These are phyloP conservation scores for Yponomeuta sedellus DNA, from an alignment of 2,888 invertebrate species.

Conservation along the genomic window DNA sequence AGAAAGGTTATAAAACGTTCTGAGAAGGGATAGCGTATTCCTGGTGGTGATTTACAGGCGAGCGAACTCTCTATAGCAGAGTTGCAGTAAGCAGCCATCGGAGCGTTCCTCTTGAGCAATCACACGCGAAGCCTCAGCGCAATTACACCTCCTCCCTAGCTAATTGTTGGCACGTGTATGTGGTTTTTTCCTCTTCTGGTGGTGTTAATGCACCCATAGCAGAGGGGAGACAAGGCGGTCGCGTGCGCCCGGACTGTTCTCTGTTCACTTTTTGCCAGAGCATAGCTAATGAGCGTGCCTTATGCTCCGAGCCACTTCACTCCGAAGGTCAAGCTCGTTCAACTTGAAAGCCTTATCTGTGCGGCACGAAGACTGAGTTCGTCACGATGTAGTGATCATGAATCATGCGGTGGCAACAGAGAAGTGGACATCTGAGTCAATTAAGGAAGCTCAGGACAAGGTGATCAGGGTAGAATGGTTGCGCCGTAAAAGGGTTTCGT, in stretches of 20 bases:
- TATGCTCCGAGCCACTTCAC: slow-evolving; percentile 43
- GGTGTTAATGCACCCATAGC: slow-evolving; percentile 53
- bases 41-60: not conserved
- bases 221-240: slow-evolving; percentile 36
- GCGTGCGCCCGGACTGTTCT: slow-evolving; percentile 46
- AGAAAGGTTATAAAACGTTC: slow-evolving; percentile 7
- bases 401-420: slow-evolving; percentile 34
- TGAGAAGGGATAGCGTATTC: not conserved
- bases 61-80: not conserved
- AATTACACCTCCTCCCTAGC: slow-evolving; percentile 49
- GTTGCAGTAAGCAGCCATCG: slow-evolving; percentile 19
- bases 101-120: slow-evolving; percentile 50
- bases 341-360: slow-evolving; percentile 36
- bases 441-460: slow-evolving; percentile 19
- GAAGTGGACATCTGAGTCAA: slow-evolving; percentile 22
- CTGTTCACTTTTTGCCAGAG: slow-evolving; percentile 44
- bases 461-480: slow-evolving; percentile 19
- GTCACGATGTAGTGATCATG: slow-evolving; percentile 61
- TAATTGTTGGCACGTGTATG: slow-evolving; percentile 69
- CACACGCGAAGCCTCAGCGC: slow-evolving; percentile 48
- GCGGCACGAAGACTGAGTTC: slow-evolving; percentile 46
- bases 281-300: slow-evolving; percentile 42
- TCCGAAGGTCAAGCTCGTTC: slow-evolving; percentile 57
- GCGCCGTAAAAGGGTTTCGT: slow-evolving; percentile 5
- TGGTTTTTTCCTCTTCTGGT: slow-evolving; percentile 44